Evolutionary conservation across 2,797 vertebrate species (phyloP).

Genomic region (Epinephelus malabaricus): DNA sequence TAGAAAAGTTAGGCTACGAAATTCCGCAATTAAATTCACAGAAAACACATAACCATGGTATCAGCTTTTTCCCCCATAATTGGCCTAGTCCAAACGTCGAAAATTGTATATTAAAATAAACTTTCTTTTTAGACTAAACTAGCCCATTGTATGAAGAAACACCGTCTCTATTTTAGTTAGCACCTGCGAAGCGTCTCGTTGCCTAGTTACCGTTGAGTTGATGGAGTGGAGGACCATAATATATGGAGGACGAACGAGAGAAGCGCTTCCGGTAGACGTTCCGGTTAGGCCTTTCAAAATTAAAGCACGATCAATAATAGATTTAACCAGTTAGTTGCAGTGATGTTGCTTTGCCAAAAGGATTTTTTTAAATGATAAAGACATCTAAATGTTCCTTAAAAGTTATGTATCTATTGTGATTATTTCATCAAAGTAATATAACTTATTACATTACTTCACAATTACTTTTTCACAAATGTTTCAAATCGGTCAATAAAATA

Average conservation of each 20-base stretch:
- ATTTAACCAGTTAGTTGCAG: too few species aligned
- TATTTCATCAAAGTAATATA: too few species aligned
- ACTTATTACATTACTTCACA: too few species aligned
- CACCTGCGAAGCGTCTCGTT: slow-evolving; percentile 42
- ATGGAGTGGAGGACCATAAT: too few species aligned
- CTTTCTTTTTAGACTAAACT: not conserved
- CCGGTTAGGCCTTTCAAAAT: slow-evolving; percentile 35
- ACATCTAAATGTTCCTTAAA: too few species aligned
- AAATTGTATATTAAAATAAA: not conserved
- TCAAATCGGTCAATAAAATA: too few species aligned
- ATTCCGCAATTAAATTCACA: not conserved
- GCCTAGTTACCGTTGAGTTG: slow-evolving; percentile 49
- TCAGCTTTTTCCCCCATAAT: not conserved
- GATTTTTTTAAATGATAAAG: too few species aligned
- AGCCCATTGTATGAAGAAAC: not conserved
- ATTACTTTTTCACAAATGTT: too few species aligned
- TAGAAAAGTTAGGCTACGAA: not conserved
- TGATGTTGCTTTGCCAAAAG: too few species aligned
- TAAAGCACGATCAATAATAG: slow-evolving; percentile 32
- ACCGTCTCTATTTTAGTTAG: not conserved
- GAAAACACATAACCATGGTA: not conserved
- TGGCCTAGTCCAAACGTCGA: not conserved
- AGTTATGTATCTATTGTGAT: too few species aligned
- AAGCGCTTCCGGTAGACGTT: not conserved
- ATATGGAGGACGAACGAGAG: too few species aligned